These are phyloP conservation scores for Cephonodes hylas DNA, from an alignment of 2,888 invertebrate genomes.

Conservation along the genomic window DNA sequence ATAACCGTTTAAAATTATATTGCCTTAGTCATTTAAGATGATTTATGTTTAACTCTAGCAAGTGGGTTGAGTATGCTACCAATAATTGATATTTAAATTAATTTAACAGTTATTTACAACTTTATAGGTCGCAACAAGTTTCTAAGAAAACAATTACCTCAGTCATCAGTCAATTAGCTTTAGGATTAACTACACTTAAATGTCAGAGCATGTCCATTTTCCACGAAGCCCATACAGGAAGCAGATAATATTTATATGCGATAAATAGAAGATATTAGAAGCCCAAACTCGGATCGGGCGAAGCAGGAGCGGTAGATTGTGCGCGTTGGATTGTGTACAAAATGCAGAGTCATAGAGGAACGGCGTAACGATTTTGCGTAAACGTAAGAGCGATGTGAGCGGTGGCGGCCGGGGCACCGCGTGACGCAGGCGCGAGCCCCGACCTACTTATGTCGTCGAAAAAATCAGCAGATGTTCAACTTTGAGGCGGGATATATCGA, in stretches of 20 bases:
- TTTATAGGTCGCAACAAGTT: background rate
- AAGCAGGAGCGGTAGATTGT: background rate
- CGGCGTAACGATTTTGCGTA: constrained; percentile 68
- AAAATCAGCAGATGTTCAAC: constrained; percentile 79
- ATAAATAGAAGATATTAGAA: background rate
- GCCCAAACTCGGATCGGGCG: background rate
- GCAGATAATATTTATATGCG: background rate
- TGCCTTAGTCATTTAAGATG: no score
- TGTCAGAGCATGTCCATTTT: background rate
- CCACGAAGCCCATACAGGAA: background rate
- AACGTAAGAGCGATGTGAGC: constrained; percentile 59
- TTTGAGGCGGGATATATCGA: constrained; percentile 74
- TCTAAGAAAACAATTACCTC: background rate
- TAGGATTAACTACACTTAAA: background rate
- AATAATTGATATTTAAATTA: background rate
- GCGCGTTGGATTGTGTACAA: background rate
- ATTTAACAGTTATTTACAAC: background rate
- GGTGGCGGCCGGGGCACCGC: constrained; percentile 49
- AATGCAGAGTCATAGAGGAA: constrained; percentile 22
- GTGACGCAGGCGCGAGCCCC: constrained; percentile 78
- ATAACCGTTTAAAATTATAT: no score
- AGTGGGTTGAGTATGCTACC: no score
- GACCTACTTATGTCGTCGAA: constrained; percentile 79
- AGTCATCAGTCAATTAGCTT: background rate
- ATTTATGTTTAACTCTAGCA: no score